Percentiles rank a stretch among this genome's conserved stretches.
Conservation (phyloP, 1,140 invertebrate genomes). For the Nasonia longicornis region DNA sequence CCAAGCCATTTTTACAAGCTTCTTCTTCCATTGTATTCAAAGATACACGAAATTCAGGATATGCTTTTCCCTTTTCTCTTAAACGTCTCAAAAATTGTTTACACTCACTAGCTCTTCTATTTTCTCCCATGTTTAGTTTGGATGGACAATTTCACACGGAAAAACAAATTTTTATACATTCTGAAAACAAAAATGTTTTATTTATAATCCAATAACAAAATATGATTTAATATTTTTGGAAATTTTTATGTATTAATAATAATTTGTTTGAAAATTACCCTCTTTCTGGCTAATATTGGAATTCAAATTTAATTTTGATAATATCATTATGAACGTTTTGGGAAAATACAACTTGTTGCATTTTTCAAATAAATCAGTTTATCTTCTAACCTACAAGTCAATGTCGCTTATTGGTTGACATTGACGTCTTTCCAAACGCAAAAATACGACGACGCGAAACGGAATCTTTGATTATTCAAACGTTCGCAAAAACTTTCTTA, state of each 20-base stretch:
- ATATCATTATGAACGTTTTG: too few species aligned
- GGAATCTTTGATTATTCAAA: too few species aligned
- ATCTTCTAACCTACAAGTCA: too few species aligned
- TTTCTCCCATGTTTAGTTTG: constrained; percentile 30
- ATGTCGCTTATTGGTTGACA: too few species aligned
- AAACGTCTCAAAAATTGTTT: constrained; percentile 32
- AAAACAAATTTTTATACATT: not conserved
- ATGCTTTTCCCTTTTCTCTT: constrained; percentile 45
- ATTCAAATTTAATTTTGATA: too few species aligned
- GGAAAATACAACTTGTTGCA: too few species aligned
- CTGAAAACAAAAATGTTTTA: not conserved
- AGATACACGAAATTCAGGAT: constrained; percentile 34
- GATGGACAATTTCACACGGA: not conserved
- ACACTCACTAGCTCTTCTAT: not conserved
- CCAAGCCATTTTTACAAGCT: constrained; percentile 51
- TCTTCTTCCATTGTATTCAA: constrained; percentile 49
- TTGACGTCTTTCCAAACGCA: too few species aligned
- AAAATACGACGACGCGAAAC: too few species aligned
- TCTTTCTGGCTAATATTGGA: not conserved
- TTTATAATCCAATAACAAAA: not conserved
- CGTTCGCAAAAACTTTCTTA: too few species aligned
- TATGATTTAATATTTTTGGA: too few species aligned
- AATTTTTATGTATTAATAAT: too few species aligned
- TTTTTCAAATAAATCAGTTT: too few species aligned
- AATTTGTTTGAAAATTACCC: not conserved